Base-by-base conservation (phyloP, 53 echinoderm and acorn worm species). In the Arbacia lixula region DNA sequence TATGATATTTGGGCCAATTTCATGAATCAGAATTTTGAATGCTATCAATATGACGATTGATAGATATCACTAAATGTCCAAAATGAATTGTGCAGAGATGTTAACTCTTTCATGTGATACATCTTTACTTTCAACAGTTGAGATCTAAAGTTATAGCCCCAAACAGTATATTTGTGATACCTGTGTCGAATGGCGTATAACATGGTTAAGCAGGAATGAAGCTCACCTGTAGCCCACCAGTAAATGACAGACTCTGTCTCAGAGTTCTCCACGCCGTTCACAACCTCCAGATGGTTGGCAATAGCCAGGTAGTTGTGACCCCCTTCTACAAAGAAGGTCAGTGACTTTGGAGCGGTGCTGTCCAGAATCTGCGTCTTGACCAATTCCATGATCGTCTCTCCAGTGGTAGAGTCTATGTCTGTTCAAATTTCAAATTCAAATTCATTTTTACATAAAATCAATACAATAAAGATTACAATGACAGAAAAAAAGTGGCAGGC, bases 161-260 rank as follows among this genome's bases (percentile, higher is more conserved):
- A n/a, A n/a, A n/a, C n/a, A n/a, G n/a, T n/a, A n/a, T n/a, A n/a
- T n/a, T n/a, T n/a, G n/a, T n/a, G n/a, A n/a, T n/a, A n/a, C n/a
- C n/a, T n/a, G n/a, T n/a, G n/a, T n/a, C n/a, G n/a, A n/a, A n/a
- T n/a, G n/a, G n/a, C n/a, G n/a, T n/a, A n/a, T 46, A 10, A 46
- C 46, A 46, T 46, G 46, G 46, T n/a, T n/a, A n/a, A n/a, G n/a
- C n/a, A n/a, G n/a, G n/a, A n/a, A 46, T 46, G 8, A 46, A 46
- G 14, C 51, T 74, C 20, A 74, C 74, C 74, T 2, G 54, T 33
- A 51, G 74, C 53, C 74, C 74, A 74, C 74, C 74, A 95, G 76
- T 90, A 92, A 32, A 95, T 90, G 40, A 68, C 21, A 1, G 95
- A 95, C 52, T 88, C 83, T 24, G 95, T 90, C 6, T 33, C 19